These are phyloP conservation scores for Criorhina ranunculi DNA, from an alignment of 2,888 invertebrate genomes.

Conservation along the genomic window DNA sequence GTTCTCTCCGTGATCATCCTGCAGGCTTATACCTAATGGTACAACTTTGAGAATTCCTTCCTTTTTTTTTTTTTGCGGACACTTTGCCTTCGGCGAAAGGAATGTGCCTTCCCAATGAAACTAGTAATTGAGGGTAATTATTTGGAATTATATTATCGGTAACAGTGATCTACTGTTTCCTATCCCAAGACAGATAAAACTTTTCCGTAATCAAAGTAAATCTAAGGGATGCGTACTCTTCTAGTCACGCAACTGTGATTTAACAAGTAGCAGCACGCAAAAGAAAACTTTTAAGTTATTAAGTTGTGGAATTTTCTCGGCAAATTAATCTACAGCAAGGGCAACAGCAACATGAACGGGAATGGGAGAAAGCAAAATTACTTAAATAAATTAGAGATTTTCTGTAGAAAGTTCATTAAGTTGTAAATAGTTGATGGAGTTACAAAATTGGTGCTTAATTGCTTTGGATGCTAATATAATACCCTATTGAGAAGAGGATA, in stretches of 20 bases:
- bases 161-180: constrained; percentile 40
- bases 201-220: constrained; percentile 51
- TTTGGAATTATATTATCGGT: constrained; percentile 56
- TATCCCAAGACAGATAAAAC: constrained; percentile 28
- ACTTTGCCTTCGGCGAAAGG: constrained; percentile 1
- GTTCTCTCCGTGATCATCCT: constrained; percentile 26
- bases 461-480: constrained; percentile 25
- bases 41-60: constrained; percentile 38
- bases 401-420: constrained; percentile 39
- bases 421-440: constrained; percentile 43
- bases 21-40: constrained; percentile 40
- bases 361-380: constrained; percentile 8
- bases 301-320: constrained; percentile 39
- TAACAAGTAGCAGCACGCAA: constrained; percentile 34
- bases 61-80: constrained; percentile 6
- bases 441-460: constrained; percentile 59
- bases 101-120: not conserved
- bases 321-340: constrained; percentile 14
- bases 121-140: constrained; percentile 62
- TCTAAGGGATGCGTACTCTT: constrained; percentile 48
- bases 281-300: constrained; percentile 61
- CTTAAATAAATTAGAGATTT: constrained; percentile 55
- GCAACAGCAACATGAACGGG: not conserved
- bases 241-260: constrained; percentile 59
- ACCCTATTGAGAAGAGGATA: not conserved